phyloP scores from a whole-genome alignment of 2,888 invertebrate species.

The Prosapia bicincta region DNA sequence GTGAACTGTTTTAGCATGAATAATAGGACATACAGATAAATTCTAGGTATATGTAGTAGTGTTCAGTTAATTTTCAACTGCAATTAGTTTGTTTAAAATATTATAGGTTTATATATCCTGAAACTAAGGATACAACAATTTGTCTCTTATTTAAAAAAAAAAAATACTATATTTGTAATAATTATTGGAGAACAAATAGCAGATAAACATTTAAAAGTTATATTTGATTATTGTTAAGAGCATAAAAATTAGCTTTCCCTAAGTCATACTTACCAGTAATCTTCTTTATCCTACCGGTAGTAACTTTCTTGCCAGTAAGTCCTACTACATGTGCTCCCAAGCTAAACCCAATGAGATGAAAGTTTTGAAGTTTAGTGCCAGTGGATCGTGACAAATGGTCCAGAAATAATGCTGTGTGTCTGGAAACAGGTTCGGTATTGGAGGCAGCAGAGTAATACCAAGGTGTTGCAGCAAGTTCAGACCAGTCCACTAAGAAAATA shows the following conservation, averaged over 20 bases:
- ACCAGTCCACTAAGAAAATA: conserved; percentile 51
- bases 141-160: no score
- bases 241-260: not conserved
- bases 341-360: conserved; percentile 51
- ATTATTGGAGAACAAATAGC: no score
- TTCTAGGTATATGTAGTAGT: no score
- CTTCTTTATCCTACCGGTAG: conserved; percentile 53
- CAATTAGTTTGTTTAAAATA: no score
- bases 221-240: no score
- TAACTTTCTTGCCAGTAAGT: conserved; percentile 55
- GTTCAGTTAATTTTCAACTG: no score
- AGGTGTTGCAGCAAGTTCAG: conserved; percentile 44
- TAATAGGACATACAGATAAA: no score
- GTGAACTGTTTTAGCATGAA: no score
- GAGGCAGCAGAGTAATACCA: conserved; percentile 46
- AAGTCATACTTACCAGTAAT: conserved; percentile 56
- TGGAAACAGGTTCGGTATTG: conserved; percentile 47
- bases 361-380: conserved; percentile 42
- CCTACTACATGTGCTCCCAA: conserved; percentile 56
- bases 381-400: conserved; percentile 46
- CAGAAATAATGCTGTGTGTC: conserved; percentile 47
- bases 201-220: no score
- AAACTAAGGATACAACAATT: no score
- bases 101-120: no score
- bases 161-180: no score